Conservation (phyloP, 2,797 vertebrate genomes). For the Acestrorhynchus altus region DNA sequence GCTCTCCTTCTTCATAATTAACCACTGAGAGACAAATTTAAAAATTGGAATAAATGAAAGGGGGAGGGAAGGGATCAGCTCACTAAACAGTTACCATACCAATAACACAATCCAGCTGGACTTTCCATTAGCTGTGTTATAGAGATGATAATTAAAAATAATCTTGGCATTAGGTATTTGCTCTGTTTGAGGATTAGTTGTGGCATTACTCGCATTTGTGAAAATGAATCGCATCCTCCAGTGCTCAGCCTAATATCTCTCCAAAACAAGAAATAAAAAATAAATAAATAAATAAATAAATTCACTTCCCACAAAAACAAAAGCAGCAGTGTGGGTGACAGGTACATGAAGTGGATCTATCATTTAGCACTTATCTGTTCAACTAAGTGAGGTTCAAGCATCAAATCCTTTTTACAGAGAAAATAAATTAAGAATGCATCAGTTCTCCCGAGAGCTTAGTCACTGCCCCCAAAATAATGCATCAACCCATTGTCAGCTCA, state of each 20-base stretch:
- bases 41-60: conserved; percentile 36
- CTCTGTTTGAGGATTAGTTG: conserved; percentile 76
- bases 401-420: conserved; percentile 58
- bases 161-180: conserved; percentile 70
- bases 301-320: conserved; percentile 49
- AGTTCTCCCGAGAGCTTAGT: conserved; percentile 59
- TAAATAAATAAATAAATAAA: not conserved
- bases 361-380: conserved; percentile 68
- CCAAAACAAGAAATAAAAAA: conserved; percentile 13
- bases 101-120: conserved; percentile 72
- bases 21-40: conserved; percentile 60
- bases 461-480: conserved; percentile 67
- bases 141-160: conserved; percentile 78
- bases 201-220: conserved; percentile 67
- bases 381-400: conserved; percentile 60
- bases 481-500: conserved; percentile 57
- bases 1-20: conserved; percentile 71
- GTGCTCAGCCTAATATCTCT: conserved; percentile 64
- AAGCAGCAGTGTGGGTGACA: conserved; percentile 64
- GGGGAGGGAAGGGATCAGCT: conserved; percentile 47
- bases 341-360: conserved; percentile 64
- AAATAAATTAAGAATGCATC: conserved; percentile 62
- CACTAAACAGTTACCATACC: conserved; percentile 49
- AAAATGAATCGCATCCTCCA: conserved; percentile 72
- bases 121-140: conserved; percentile 69